These are phyloP conservation scores for Podargus strigoides DNA, from an alignment of 2,797 vertebrate species.

Conservation along the genomic window DNA sequence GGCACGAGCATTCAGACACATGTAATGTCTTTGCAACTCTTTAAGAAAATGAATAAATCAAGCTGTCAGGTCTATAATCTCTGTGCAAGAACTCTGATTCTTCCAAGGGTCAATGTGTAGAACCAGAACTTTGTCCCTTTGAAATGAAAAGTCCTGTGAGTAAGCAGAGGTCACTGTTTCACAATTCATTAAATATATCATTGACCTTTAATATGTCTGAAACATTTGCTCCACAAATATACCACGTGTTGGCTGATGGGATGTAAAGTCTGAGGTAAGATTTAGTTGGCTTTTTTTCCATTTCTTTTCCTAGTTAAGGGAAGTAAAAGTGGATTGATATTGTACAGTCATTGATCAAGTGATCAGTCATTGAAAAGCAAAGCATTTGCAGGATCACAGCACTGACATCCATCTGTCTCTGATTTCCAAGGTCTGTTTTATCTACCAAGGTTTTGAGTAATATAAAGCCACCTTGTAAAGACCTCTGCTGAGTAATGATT, in stretches of 20 bases:
- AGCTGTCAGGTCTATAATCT: background rate
- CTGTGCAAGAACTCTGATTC: background rate
- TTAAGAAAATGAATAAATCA: background rate
- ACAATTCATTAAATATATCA: background rate
- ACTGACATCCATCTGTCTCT: background rate
- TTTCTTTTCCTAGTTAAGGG: background rate
- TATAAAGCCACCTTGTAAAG: background rate
- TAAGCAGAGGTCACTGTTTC: background rate
- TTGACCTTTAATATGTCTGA: background rate
- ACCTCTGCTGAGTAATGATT: background rate
- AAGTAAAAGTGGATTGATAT: background rate
- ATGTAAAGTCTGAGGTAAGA: accelerated
- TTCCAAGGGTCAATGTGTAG: background rate
- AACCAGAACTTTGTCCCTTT: background rate
- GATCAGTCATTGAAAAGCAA: background rate
- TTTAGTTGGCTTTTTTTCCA: background rate
- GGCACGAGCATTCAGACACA: background rate
- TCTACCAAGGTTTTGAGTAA: background rate
- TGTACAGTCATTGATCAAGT: background rate
- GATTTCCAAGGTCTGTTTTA: background rate
- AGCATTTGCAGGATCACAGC: background rate
- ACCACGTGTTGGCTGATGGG: background rate
- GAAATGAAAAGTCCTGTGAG: background rate
- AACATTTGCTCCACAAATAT: background rate
- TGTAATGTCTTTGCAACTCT: background rate